Evolutionary conservation across 2,888 invertebrate genomes (phyloP).

Genomic region (Trissolcus japonicus): DNA sequence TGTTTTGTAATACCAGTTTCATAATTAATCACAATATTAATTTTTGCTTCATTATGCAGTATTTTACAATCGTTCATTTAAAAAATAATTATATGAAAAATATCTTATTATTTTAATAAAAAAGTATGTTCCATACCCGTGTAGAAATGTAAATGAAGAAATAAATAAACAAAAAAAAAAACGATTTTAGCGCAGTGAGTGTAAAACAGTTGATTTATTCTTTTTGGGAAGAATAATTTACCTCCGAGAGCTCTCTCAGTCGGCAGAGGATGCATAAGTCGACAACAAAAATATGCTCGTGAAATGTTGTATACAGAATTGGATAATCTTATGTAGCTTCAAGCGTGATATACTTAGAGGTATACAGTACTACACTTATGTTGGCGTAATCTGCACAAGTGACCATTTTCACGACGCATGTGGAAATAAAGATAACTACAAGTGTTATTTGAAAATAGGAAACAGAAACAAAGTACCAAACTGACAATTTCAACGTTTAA

Average conservation of each 20-base stretch:
- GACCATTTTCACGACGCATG: constrained; percentile 22
- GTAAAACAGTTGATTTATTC: too few species aligned
- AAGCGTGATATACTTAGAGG: constrained; percentile 22
- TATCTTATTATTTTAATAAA: too few species aligned
- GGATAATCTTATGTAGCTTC: constrained; percentile 24
- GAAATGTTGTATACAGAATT: constrained; percentile 9
- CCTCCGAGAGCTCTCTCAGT: background rate
- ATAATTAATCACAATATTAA: too few species aligned
- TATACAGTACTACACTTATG: constrained; percentile 15
- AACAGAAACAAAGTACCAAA: constrained; percentile 11
- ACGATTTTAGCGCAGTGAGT: too few species aligned
- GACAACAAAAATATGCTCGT: constrained; percentile 22
- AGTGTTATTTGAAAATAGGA: background rate
- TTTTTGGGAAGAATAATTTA: constrained; percentile 2
- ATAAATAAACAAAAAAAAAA: too few species aligned
- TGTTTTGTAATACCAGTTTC: too few species aligned
- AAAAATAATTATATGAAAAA: too few species aligned
- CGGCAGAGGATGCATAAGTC: constrained; percentile 1
- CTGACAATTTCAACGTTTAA: constrained; percentile 1
- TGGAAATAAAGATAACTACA: constrained; percentile 24
- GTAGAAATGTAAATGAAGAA: too few species aligned
- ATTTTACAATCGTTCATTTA: too few species aligned
- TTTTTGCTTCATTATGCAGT: too few species aligned
- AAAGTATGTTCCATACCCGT: too few species aligned
- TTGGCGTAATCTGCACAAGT: constrained; percentile 18